Percentiles rank a stretch among this genome's conserved stretches.
These are phyloP conservation scores for Drosophila sechellia DNA, from an alignment of 1,140 invertebrate species.

Conservation along the genomic window DNA sequence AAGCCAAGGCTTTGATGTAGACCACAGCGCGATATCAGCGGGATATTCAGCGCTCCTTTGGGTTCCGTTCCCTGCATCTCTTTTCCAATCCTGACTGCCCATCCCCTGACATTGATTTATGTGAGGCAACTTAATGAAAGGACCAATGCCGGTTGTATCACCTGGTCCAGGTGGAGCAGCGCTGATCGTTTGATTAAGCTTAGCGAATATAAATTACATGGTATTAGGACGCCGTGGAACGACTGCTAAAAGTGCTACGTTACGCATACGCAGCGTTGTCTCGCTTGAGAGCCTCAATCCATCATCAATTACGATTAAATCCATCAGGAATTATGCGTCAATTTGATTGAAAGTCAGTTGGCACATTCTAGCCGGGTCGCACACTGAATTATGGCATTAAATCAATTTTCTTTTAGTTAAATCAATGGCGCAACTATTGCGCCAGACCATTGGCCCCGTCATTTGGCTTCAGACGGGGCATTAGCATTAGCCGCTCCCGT, in stretches of 20 bases:
- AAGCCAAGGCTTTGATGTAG: conserved; percentile 66
- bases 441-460: conserved; percentile 14
- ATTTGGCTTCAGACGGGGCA: conserved; percentile 10
- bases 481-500: conserved; percentile 53
- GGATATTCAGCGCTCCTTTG: conserved; percentile 23
- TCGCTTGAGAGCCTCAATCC: conserved; percentile 59
- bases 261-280: conserved; percentile 34
- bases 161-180: conserved; percentile 22
- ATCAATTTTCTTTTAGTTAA: conserved; percentile 67
- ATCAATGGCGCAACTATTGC: conserved; percentile 73
- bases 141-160: conserved; percentile 34
- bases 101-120: conserved; percentile 42
- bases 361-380: conserved; percentile 54
- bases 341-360: conserved; percentile 84
- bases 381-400: conserved; percentile 75
- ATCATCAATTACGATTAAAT: conserved; percentile 84
- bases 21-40: conserved; percentile 27
- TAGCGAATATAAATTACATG: conserved; percentile 81
- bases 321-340: conserved; percentile 84
- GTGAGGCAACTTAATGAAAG: conserved; percentile 40
- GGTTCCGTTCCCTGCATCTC: background rate
- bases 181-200: conserved; percentile 69
- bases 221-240: conserved; percentile 60
- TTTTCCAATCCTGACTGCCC: background rate
- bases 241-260: conserved; percentile 52